Conservation (phyloP, 1,140 invertebrate species). For the Popillia japonica region DNA sequence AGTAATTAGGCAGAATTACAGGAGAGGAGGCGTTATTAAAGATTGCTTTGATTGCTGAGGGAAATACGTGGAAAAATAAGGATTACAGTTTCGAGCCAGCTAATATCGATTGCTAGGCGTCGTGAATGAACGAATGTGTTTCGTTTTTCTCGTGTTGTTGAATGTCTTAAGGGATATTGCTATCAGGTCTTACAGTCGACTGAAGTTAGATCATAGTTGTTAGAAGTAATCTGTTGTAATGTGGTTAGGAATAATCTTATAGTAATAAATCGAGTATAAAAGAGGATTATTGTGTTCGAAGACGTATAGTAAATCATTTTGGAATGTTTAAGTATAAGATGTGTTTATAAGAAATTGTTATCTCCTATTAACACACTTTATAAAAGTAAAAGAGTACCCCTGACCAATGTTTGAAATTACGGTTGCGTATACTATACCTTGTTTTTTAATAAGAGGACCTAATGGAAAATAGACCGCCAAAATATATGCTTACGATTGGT, state of each 20-base stretch:
- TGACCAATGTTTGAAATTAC: too few species aligned
- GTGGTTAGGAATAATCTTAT: not conserved
- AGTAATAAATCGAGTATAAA: not conserved
- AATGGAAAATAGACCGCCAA: too few species aligned
- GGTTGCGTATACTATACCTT: too few species aligned
- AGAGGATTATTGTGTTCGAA: constrained; percentile 9
- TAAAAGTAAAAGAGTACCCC: too few species aligned
- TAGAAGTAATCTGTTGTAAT: not conserved
- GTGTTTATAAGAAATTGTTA: too few species aligned
- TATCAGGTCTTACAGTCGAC: constrained; percentile 1
- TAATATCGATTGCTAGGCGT: not conserved
- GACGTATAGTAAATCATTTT: not conserved
- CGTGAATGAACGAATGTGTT: not conserved
- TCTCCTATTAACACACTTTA: too few species aligned
- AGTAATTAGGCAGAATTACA: not conserved
- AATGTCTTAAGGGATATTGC: not conserved
- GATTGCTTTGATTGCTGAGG: not conserved
- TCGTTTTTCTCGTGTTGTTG: not conserved
- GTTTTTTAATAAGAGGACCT: too few species aligned
- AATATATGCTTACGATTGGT: too few species aligned
- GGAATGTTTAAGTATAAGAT: too few species aligned
- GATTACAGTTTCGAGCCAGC: not conserved
- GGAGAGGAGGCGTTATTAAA: not conserved
- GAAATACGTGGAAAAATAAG: not conserved
- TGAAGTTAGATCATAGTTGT: constrained; percentile 4